Evolutionary conservation across 2,113 vertebrate genomes (phyloP).

Genomic region (Psittacus erithacus): DNA sequence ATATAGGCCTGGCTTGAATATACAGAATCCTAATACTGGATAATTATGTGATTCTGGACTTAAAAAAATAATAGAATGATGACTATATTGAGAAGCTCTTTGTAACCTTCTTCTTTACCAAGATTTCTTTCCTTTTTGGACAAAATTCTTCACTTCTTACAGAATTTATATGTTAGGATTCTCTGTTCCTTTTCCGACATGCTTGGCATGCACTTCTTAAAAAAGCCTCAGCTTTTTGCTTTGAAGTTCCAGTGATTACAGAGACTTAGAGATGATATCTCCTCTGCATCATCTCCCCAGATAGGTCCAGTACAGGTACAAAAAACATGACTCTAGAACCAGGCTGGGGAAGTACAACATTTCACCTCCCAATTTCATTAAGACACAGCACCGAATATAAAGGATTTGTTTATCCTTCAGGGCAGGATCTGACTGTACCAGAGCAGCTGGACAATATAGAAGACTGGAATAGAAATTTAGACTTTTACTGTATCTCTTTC

Average conservation of each 20-base stretch:
- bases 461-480: not conserved
- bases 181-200: not conserved
- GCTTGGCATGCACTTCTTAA: not conserved
- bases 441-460: not conserved
- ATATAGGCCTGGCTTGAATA: not conserved
- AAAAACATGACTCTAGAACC: not conserved
- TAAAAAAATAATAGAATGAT: not conserved
- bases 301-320: not conserved
- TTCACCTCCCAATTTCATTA: not conserved
- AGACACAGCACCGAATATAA: not conserved
- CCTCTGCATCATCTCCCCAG: not conserved
- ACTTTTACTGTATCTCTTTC: not conserved
- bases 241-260: not conserved
- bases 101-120: not conserved
- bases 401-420: constrained; percentile 31
- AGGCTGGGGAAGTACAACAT: not conserved
- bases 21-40: not conserved
- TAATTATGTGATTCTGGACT: not conserved
- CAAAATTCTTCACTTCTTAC: not conserved
- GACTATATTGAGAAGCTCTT: not conserved
- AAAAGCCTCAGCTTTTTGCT: not conserved
- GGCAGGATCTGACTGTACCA: not conserved
- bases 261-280: not conserved
- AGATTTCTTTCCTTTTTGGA: not conserved
- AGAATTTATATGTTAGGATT: not conserved